phyloP scores from a whole-genome alignment of 1,140 invertebrate genomes.

The Cotesia glomerata region DNA sequence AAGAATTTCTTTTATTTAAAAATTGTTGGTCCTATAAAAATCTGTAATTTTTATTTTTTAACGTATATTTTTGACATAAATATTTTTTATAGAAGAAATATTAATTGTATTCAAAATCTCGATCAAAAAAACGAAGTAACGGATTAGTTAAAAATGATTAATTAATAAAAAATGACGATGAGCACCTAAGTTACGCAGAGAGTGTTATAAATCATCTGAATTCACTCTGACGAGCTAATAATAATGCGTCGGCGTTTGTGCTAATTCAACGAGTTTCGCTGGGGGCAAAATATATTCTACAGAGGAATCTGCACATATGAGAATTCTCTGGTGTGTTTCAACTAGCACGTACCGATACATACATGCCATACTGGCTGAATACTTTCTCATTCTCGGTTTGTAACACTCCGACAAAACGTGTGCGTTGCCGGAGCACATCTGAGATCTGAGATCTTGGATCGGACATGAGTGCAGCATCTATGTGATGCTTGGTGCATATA shows the following conservation, averaged over 20 bases:
- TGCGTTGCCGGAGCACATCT: background rate
- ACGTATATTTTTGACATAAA: too few relatives aligned
- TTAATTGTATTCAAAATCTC: too few relatives aligned
- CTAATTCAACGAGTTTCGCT: constrained; percentile 44
- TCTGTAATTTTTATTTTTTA: too few relatives aligned
- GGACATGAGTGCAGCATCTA: background rate
- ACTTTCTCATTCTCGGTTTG: background rate
- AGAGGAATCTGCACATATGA: background rate
- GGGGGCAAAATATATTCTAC: background rate
- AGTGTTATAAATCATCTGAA: constrained; percentile 49
- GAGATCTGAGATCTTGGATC: background rate
- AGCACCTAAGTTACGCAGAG: constrained; percentile 42
- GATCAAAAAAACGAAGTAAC: constrained; percentile 32
- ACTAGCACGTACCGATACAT: background rate
- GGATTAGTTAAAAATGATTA: constrained; percentile 50
- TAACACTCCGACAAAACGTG: background rate
- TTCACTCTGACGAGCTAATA: constrained; percentile 35
- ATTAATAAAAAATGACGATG: constrained; percentile 42
- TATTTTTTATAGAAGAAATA: too few relatives aligned
- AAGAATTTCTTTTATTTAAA: too few relatives aligned
- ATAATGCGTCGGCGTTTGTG: constrained; percentile 38
- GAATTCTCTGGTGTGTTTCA: background rate
- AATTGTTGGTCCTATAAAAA: too few relatives aligned
- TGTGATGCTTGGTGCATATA: background rate
- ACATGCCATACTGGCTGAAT: background rate